These are phyloP conservation scores for Desmophyllum pertusum DNA, from an alignment of 92 coral and sea anemone species.

Conservation along the genomic window DNA sequence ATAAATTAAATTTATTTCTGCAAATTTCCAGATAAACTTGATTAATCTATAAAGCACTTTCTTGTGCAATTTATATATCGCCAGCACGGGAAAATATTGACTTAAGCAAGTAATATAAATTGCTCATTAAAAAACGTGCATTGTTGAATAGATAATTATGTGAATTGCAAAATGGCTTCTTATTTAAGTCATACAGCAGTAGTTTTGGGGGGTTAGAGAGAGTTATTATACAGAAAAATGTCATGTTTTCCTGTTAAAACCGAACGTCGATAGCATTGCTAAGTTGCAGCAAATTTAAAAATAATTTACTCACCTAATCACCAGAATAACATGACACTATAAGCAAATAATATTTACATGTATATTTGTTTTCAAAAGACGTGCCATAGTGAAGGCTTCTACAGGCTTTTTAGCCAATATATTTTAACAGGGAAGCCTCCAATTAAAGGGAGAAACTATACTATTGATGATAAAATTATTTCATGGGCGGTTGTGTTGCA, in stretches of 20 bases:
- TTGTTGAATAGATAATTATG: background rate
- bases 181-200: background rate
- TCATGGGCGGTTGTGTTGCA: too few species aligned
- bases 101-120: conserved; percentile 5
- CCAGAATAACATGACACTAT: too few species aligned
- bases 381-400: background rate
- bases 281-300: background rate
- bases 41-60: background rate
- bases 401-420: background rate
- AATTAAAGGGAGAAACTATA: too few species aligned
- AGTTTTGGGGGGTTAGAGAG: background rate
- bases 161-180: conserved; percentile 2
- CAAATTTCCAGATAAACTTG: background rate
- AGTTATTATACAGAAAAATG: background rate
- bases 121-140: conserved; percentile 4
- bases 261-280: background rate
- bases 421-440: too few species aligned
- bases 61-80: background rate
- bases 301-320: background rate
- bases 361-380: background rate
- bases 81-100: conserved; percentile 25
- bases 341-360: background rate
- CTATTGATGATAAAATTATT: too few species aligned
- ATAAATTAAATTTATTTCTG: conserved; percentile 19
- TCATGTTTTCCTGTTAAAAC: background rate